phyloP scores from a whole-genome alignment of 1,140 invertebrate genomes.

The Pectinophora gossypiella region DNA sequence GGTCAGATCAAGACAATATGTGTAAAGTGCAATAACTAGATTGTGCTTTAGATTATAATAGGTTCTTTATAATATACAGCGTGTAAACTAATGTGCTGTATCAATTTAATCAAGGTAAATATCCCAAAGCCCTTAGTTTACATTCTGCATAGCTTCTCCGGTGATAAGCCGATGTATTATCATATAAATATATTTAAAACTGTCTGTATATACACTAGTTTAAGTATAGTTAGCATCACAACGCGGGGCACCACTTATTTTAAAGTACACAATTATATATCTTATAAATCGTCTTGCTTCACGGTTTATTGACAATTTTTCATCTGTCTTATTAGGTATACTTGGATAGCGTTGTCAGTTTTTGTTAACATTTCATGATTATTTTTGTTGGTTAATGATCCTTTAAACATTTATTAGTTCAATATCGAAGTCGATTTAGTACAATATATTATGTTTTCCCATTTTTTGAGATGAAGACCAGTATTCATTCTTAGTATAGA shows the following conservation, averaged over 20 bases:
- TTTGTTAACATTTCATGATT: too few species aligned
- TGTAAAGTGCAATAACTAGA: constrained; percentile 60
- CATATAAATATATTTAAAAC: not conserved
- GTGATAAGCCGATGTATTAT: constrained; percentile 25
- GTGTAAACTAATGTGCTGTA: constrained; percentile 4
- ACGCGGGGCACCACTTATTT: not conserved
- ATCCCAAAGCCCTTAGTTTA: too few species aligned
- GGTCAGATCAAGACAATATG: constrained; percentile 53
- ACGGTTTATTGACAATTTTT: too few species aligned
- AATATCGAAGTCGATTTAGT: too few species aligned
- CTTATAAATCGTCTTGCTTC: not conserved
- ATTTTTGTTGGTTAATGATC: too few species aligned
- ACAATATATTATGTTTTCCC: too few species aligned
- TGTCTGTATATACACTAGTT: constrained; percentile 1
- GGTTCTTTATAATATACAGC: constrained; percentile 26
- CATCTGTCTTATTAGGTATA: too few species aligned
- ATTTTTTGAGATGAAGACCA: not conserved
- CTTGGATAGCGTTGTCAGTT: too few species aligned
- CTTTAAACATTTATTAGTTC: too few species aligned
- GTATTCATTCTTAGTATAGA: not conserved
- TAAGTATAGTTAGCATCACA: not conserved
- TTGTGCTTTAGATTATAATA: constrained; percentile 54
- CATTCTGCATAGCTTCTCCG: constrained; percentile 35
- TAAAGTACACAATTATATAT: not conserved
- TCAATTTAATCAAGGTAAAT: too few species aligned